Conservation (phyloP, 2,113 vertebrate species). For the Cephalopterus ornatus region DNA sequence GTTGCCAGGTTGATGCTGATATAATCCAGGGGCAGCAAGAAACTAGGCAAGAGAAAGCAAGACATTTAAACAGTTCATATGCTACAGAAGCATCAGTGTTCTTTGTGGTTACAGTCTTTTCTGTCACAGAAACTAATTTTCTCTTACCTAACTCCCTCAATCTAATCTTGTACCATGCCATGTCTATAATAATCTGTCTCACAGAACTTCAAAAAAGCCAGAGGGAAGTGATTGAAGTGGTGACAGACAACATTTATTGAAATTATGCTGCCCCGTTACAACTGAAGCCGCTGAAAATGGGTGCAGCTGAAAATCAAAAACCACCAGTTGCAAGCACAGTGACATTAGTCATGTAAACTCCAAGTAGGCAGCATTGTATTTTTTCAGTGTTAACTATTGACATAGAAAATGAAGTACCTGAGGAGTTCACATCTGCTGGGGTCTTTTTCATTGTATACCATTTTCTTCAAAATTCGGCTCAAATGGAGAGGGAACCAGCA, state of each 20-base stretch:
- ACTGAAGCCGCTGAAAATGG: not conserved
- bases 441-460: slow-evolving; percentile 75
- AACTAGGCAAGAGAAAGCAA: slow-evolving; percentile 72
- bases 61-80: slow-evolving; percentile 11
- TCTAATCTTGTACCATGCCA: not conserved
- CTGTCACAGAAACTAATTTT: not conserved
- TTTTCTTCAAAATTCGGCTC: slow-evolving; percentile 90
- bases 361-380: not conserved
- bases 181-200: not conserved
- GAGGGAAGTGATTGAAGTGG: not conserved
- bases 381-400: not conserved
- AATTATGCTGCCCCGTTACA: not conserved
- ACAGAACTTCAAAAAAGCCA: not conserved
- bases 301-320: not conserved
- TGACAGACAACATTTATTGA: not conserved
- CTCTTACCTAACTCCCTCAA: not conserved
- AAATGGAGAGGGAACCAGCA: slow-evolving; percentile 98
- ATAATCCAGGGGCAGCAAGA: slow-evolving; percentile 91
- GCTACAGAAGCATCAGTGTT: accelerated
- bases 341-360: not conserved
- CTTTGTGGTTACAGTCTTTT: not conserved
- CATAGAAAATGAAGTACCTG: slow-evolving; percentile 72
- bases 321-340: not conserved
- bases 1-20: slow-evolving; percentile 92
- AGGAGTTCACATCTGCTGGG: slow-evolving; percentile 86